Conservation (phyloP, 2,888 invertebrate genomes). For the Brachynemurus nebulosus region DNA sequence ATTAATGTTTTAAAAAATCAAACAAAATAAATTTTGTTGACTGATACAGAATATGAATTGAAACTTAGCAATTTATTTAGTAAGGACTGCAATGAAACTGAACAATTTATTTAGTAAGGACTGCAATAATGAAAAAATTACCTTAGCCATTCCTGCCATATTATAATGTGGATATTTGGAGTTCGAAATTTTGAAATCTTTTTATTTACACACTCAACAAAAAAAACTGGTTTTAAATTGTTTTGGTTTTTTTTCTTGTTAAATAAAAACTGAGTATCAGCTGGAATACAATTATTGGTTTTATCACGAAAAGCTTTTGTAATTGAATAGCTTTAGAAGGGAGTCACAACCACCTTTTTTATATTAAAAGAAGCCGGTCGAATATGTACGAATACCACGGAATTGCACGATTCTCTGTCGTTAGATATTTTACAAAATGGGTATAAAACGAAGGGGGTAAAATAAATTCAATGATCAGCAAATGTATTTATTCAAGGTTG, state of each 20-base stretch:
- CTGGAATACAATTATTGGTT: too few relatives aligned
- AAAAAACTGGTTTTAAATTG: not conserved
- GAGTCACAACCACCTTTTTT: not conserved
- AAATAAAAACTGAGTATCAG: conserved; percentile 2
- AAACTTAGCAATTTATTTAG: too few relatives aligned
- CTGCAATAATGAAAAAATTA: not conserved
- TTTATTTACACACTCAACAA: not conserved
- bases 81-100: too few relatives aligned
- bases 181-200: conserved; percentile 45
- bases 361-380: conserved; percentile 3
- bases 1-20: too few relatives aligned
- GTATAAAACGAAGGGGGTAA: too few relatives aligned
- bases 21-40: too few relatives aligned
- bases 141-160: conserved; percentile 14
- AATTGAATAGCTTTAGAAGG: not conserved
- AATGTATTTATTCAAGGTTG: too few relatives aligned
- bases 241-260: not conserved
- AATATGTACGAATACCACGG: conserved; percentile 1
- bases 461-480: too few relatives aligned
- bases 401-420: not conserved
- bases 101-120: too few relatives aligned
- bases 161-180: conserved; percentile 51
- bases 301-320: too few relatives aligned
- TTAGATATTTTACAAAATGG: too few relatives aligned
- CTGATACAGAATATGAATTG: too few relatives aligned